These are phyloP conservation scores for Drosophila gunungcola DNA, from an alignment of 1,140 invertebrate species.

Conservation along the genomic window DNA sequence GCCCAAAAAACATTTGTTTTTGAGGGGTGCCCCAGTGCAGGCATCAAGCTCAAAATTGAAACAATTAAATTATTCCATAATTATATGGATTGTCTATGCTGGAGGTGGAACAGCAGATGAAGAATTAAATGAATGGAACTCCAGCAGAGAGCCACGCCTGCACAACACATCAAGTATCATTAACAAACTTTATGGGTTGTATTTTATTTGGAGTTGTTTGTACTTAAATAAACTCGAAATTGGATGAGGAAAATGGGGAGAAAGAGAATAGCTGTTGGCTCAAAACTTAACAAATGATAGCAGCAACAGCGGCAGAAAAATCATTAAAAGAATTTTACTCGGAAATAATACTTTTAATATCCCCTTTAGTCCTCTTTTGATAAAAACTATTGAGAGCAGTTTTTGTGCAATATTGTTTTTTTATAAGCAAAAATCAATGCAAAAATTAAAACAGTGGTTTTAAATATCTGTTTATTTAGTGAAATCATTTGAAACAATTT, in stretches of 20 bases:
- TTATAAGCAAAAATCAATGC: no score
- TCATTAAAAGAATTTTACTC: no score
- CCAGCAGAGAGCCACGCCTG: constrained; percentile 44
- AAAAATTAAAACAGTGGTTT: neutral
- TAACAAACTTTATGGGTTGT: constrained; percentile 41
- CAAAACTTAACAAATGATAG: constrained; percentile 23
- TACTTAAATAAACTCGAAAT: constrained; percentile 36
- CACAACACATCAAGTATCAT: constrained; percentile 55
- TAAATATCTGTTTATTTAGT: no score
- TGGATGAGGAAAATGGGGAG: constrained; percentile 3
- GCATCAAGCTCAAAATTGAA: constrained; percentile 46
- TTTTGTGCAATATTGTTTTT: no score
- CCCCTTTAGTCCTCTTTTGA: no score
- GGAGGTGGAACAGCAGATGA: neutral
- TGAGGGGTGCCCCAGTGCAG: constrained; percentile 3
- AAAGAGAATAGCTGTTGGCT: constrained; percentile 14
- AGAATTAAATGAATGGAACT: constrained; percentile 6
- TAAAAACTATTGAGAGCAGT: no score
- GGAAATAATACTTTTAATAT: no score
- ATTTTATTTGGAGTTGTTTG: constrained; percentile 20
- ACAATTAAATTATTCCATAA: constrained; percentile 73
- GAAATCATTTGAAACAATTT: no score
- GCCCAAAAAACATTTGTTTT: constrained; percentile 29
- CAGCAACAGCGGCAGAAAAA: neutral
- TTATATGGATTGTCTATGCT: constrained; percentile 36